Evolutionary conservation across 2,888 invertebrate genomes (phyloP), one percentile per base, ranked within the genome.

Genomic region (Xestoiulus laeticollis): DNA sequence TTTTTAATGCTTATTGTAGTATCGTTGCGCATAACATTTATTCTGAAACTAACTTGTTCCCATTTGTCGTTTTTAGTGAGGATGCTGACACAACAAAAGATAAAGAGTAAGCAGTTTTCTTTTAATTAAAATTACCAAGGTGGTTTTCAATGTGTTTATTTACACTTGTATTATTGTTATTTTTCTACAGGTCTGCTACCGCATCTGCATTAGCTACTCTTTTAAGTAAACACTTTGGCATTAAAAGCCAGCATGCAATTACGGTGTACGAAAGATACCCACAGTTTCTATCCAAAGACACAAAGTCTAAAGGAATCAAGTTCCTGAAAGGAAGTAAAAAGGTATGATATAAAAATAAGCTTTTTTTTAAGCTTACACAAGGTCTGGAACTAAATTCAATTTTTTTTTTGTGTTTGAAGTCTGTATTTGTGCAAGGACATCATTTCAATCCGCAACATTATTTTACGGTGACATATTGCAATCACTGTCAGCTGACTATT

Each of bases 401-500:
- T 78, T 83, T 89, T 89, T 89, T 89, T 89, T 89, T 5, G 38
- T 38, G 86, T 91, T 89, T 89, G 87, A 91, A 91, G 19, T 92
- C 95, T 95, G 94, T 96, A 92, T 94, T 95, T 90, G 94, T 96
- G 86, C 95, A 96, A 91, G 98, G 98, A 44, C 99, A 99, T 93
- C 96, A 97, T 92, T 95, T 98, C 91, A 95, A 95, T 91, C 95
- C 96, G 90, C 95, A 96, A 91, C 96, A 97, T 93, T 96, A 98
- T 93, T 96, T 95, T 91, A 95, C 96, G 90, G 96, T 97, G 91
- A 97, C 96, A 90, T 95, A 96, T 93, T 99, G 99, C 93, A 96
- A 97, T 93, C 96, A 96, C 93, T 99, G 99, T 93, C 96, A 96
- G 91, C 94, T 95, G 91, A 95, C 97, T 90, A 96, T 99, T 90